Conservation (phyloP, 2,888 invertebrate species). For the Troides helena region DNA sequence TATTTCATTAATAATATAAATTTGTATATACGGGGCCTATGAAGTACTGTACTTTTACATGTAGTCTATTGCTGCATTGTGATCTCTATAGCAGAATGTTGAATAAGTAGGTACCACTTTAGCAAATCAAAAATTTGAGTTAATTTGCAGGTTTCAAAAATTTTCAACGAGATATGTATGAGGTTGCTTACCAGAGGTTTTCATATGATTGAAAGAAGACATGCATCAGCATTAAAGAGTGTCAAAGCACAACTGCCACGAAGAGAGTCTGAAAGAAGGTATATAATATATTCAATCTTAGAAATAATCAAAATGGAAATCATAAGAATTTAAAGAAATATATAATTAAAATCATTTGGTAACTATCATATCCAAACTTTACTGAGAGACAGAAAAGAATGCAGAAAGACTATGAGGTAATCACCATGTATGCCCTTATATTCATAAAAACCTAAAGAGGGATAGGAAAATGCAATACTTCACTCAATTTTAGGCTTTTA, state of each 20-base stretch:
- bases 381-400: no score
- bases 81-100: not conserved
- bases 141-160: slow-evolving; percentile 84
- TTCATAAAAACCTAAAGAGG: no score
- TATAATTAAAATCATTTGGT: no score
- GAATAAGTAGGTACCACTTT: not conserved
- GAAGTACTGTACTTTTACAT: not conserved
- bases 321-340: no score
- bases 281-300: slow-evolving; percentile 7
- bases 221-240: slow-evolving; percentile 86
- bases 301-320: no score
- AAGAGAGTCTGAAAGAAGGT: slow-evolving; percentile 92
- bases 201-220: slow-evolving; percentile 87
- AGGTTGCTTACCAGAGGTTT: slow-evolving; percentile 91
- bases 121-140: not conserved
- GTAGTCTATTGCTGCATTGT: not conserved
- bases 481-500: no score
- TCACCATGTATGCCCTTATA: no score
- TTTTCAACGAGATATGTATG: slow-evolving; percentile 88
- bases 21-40: not conserved
- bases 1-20: not conserved
- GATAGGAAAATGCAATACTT: no score
- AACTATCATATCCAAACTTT: no score
- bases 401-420: no score
- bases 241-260: slow-evolving; percentile 92